Evolutionary conservation across 2,113 vertebrate genomes (phyloP), one percentile per base, ranked within the genome.

Genomic region (Sinocyclocheilus rhinocerous): DNA sequence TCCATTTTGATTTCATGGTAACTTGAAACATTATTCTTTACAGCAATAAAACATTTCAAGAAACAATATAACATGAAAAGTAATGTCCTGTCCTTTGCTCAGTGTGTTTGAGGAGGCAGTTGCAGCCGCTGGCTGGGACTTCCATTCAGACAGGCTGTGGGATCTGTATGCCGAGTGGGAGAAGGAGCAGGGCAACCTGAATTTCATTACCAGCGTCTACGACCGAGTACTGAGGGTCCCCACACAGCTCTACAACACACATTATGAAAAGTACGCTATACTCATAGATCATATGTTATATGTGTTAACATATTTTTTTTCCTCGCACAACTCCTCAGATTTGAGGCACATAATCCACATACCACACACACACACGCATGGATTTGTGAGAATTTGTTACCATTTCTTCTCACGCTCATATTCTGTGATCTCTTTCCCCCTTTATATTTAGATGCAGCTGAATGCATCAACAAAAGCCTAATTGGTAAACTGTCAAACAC

Each of bases 101-200:
- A 97, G 96, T 1, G 94, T 95, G 9, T 97, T 97, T 86, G 95
- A 96, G 89, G 92, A 95, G 0, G 95, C 95, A 0, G 85, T 96
- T 24, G 85, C 39, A 0, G 93, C 95, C 0, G 95, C 95, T 0
- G 96, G 96, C 10, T 90, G 95, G 89, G 96, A 97, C 83, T 97
- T 96, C 91, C 95, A 95, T 69, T 97, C 96, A 0, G 96, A 97
- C 87, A 93, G 95, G 0, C 93, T 97, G 4, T 97, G 96, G 96
- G 96, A 96, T 79, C 91, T 96, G 5, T 97, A 96, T 4, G 89
- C 94, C 1, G 95, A 96, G 48, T 97, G 96, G 96, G 96, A 97
- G 90, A 95, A 93, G 59, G 94, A 96, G 83, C 96, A 95, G 63
- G 95, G 94, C 0, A 93, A 96, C 78, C 91, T 94, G 39, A 93